Percentiles rank a stretch among this genome's conserved stretches.
These are phyloP conservation scores for Sebastes fasciatus DNA, from an alignment of 2,113 vertebrate species.

Conservation along the genomic window DNA sequence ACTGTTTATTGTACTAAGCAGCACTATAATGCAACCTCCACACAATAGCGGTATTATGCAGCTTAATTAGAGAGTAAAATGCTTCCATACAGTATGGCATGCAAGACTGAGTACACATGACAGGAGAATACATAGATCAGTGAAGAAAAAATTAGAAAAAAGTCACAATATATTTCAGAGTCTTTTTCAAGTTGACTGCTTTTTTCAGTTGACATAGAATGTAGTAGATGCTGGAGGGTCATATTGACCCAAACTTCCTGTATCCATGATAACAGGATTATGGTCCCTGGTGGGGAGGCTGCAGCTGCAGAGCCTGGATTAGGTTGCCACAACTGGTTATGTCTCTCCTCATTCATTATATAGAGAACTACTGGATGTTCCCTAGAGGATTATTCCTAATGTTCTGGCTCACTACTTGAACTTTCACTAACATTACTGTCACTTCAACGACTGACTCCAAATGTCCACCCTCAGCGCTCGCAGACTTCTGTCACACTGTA, in stretches of 20 bases:
- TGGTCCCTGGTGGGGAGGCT: conserved; percentile 6
- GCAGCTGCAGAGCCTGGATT: conserved; percentile 24
- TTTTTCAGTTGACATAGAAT: not conserved
- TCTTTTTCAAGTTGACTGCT: not conserved
- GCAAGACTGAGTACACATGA: not conserved
- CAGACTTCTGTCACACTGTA: no score
- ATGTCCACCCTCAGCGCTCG: not conserved
- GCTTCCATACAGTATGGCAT: not conserved
- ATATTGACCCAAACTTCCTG: conserved; percentile 52
- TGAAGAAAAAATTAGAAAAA: not conserved
- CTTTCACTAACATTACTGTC: no score
- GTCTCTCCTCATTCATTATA: conserved; percentile 9
- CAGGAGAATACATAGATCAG: no score
- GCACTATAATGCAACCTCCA: not conserved
- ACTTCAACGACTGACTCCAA: not conserved
- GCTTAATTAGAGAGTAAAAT: conserved; percentile 13
- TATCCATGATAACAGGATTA: conserved; percentile 60
- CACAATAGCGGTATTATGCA: conserved; percentile 26
- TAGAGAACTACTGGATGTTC: not conserved
- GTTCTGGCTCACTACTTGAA: not conserved
- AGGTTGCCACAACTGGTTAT: conserved; percentile 40
- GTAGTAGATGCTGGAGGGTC: not conserved
- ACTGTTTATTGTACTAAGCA: not conserved
- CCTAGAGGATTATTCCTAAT: not conserved
- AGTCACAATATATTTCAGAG: not conserved